Base-by-base conservation (phyloP, 2,797 vertebrate genomes). In the Echeneis naucrates region DNA sequence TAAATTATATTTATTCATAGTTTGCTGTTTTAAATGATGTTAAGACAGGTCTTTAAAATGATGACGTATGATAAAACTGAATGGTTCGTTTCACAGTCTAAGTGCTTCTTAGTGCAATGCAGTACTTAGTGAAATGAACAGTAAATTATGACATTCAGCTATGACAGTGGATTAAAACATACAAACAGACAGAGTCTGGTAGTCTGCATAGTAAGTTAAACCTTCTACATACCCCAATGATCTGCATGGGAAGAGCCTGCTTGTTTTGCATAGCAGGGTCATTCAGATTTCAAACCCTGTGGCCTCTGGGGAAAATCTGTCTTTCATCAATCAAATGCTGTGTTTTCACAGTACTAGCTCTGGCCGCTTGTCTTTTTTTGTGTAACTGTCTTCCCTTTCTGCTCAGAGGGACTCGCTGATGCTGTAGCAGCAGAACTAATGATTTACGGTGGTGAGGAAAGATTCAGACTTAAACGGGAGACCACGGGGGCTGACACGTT, bases 381-480 rank as follows among this genome's bases (percentile, higher is more conserved):
- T 37, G 3, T 62, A 67, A 60, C 58, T 59, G 63, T 72, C 68
- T 59, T 30, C 30, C 30, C 55, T 55, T 53, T 58, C 47, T 2
- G 26, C 71, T 73, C n/a, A 2, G 53, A 65, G 70, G 27, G 70
- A 86, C 69, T 59, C 37, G 68, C 66, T 73, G 63, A 64, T 53
- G 81, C 38, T 72, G 70, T 60, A 14, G 40, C 14, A 24, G 55
- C 57, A 27, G 6, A 8, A 5, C 54, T 65, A 62, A 76, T 89
- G 86, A 92, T 88, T 92, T 88, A 89, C 60, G 74, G 69, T 33
- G 6, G 73, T 3, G 58, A 77, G 70, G 71, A 85, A 81, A 76
- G 68, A 58, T 75, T 47, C 3, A 0, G 19, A 55, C 66, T 84
- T 81, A 86, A 90, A 90, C n/a, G 7, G 78, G 83, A 91, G 70